Evolutionary conservation across 2,888 invertebrate species (phyloP), one percentile per base, ranked within the genome.

Genomic region (Yponomeuta plumbellus): DNA sequence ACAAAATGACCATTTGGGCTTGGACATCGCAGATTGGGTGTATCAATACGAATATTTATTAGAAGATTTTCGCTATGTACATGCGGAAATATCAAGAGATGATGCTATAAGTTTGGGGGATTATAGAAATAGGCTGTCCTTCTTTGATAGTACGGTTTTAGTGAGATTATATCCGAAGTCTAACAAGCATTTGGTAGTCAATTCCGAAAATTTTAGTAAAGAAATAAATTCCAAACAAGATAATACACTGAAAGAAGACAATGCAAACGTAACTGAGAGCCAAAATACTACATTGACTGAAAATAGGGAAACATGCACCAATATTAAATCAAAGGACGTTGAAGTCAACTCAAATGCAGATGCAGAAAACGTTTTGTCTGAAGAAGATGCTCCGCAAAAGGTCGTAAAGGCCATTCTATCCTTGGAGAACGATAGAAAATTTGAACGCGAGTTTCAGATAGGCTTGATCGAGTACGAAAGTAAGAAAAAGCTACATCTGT

Each of bases 1-100:
- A 11, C 62, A 20, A n/a, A 62, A 62, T 39, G 39, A 62, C n/a
- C 39, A 62, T 17, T n/a, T 62, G 4, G 62, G 20, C 20, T 39
- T 62, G 20, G 40, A 11, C n/a, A n/a, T n/a, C 8, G 21, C 62
- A 13, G 39, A 20, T 20, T 62, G 62, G 62, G n/a, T 17, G 17
- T 39, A 11, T 22, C 17, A 39, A 62, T n/a, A 62, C 2, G 39
- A 62, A n/a, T n/a, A 39, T 20, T n/a, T 39, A n/a, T 4, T 20
- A 11, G 62, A 62, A 21, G 39, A 21, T 21, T n/a, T 39, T 6
- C 20, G 34, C 6, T n/a, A 20, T 20, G 21, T 62, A 11, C n/a
- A n/a, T 3, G 39, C 39, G n/a, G 39, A 17, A 39, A 62, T 62
- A 20, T 39, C 62, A 62, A 62, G 34, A n/a, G 39, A 39, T 17